Evolutionary conservation across 1,140 invertebrate species (phyloP).

Genomic region (Dreissena rostriformis): DNA sequence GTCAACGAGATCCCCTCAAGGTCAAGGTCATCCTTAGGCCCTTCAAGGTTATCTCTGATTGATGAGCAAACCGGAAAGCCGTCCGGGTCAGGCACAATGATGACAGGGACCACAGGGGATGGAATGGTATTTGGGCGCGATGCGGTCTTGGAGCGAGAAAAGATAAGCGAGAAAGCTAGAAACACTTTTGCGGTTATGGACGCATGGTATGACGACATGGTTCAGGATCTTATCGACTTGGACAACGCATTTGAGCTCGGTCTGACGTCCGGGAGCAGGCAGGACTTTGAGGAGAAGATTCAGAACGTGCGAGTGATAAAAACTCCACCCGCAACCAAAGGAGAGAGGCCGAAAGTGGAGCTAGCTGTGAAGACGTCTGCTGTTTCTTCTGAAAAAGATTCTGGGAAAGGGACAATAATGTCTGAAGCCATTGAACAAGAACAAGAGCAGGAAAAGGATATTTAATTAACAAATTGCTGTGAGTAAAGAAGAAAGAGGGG

Average conservation of each 20-base stretch:
- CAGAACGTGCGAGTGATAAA: constrained; percentile 41
- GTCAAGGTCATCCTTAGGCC: constrained; percentile 50
- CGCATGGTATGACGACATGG: constrained; percentile 67
- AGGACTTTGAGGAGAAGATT: constrained; percentile 53
- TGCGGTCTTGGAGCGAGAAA: constrained; percentile 67
- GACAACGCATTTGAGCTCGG: constrained; percentile 66
- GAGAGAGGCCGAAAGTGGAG: constrained; percentile 28
- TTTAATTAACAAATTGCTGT: background rate
- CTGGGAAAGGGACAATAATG: background rate
- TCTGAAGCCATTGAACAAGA: background rate
- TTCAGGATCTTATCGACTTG: constrained; percentile 62
- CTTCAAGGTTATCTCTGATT: constrained; percentile 54
- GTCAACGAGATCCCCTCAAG: constrained; percentile 61
- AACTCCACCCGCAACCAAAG: constrained; percentile 36
- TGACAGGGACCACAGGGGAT: constrained; percentile 41
- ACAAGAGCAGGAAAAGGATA: background rate
- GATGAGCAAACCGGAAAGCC: constrained; percentile 46
- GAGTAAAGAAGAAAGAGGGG: background rate
- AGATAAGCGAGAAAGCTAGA: constrained; percentile 66
- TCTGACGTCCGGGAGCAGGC: constrained; percentile 20
- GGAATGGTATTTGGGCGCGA: constrained; percentile 69
- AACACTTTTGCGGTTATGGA: constrained; percentile 68
- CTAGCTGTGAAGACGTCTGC: constrained; percentile 11
- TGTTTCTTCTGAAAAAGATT: background rate
- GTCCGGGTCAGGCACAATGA: constrained; percentile 56